These are phyloP conservation scores for Pammene fasciana DNA, from an alignment of 2,888 invertebrate species.

Conservation along the genomic window DNA sequence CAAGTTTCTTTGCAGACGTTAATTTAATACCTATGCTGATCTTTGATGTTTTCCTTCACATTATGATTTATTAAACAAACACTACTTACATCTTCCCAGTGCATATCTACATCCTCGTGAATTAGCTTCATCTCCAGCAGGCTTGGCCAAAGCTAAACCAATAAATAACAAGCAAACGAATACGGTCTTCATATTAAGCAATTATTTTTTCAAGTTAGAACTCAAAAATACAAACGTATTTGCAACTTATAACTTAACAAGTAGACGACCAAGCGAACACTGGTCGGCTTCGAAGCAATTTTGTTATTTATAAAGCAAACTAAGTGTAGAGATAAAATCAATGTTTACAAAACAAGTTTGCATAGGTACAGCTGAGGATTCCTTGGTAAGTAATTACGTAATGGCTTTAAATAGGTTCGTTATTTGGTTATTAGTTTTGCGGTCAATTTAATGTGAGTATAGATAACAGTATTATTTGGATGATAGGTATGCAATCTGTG, in stretches of 20 bases:
- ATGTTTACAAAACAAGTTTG: constrained; percentile 31
- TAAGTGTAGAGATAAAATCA: constrained; percentile 28
- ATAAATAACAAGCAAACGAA: constrained; percentile 46
- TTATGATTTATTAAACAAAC: no score
- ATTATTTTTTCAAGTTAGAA: no score
- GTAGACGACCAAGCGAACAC: constrained; percentile 27
- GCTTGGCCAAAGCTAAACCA: constrained; percentile 45
- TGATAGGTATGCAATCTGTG: no score
- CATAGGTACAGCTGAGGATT: neutral
- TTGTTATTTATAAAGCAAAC: constrained; percentile 19
- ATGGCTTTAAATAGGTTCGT: constrained; percentile 6
- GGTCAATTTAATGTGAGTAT: neutral
- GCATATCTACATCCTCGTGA: constrained; percentile 58
- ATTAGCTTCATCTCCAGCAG: constrained; percentile 19
- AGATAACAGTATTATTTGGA: no score
- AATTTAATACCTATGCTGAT: no score
- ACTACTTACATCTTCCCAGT: constrained; percentile 60
- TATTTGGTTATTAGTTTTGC: constrained; percentile 1
- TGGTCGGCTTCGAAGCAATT: neutral
- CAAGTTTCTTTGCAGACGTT: no score
- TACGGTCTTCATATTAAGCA: constrained; percentile 50
- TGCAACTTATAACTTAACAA: constrained; percentile 27
- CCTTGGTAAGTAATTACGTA: constrained; percentile 1
- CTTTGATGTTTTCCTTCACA: no score
- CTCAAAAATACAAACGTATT: neutral